Conservation (phyloP, 2,888 invertebrate genomes). For the Lampropteryx suffumata region DNA sequence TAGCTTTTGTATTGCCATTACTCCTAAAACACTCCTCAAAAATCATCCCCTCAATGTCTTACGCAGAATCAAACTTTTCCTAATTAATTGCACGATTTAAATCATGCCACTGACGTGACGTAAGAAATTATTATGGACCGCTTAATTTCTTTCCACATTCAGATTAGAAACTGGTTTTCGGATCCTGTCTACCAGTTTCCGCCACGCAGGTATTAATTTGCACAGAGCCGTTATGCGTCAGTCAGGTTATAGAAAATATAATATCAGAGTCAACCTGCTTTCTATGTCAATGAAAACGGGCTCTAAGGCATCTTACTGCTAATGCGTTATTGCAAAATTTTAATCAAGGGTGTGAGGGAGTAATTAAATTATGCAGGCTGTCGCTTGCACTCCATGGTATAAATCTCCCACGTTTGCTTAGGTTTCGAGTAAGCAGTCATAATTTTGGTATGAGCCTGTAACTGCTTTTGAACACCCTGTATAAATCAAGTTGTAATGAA, state of each 20-base stretch:
- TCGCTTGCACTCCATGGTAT: constrained; percentile 77
- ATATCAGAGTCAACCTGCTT: not conserved
- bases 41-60: constrained; percentile 44
- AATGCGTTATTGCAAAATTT: constrained; percentile 80
- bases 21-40: constrained; percentile 19
- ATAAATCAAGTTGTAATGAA: constrained; percentile 14
- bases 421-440: constrained; percentile 39
- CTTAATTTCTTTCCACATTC: constrained; percentile 68
- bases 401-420: constrained; percentile 72
- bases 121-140: constrained; percentile 78
- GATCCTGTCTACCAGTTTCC: not conserved
- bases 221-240: too few relatives aligned
- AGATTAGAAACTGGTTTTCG: not conserved
- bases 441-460: constrained; percentile 28
- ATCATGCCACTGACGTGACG: constrained; percentile 76
- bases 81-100: constrained; percentile 80
- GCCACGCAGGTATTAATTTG: too few relatives aligned
- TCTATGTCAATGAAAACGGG: constrained; percentile 26
- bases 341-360: constrained; percentile 79
- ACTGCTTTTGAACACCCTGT: constrained; percentile 14
- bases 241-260: too few relatives aligned
- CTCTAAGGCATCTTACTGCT: constrained; percentile 69
- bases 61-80: constrained; percentile 60
- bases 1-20: not conserved
- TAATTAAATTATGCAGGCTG: constrained; percentile 82